Base-by-base conservation (phyloP, 2,113 vertebrate genomes). In the Mystacornis crossleyi region DNA sequence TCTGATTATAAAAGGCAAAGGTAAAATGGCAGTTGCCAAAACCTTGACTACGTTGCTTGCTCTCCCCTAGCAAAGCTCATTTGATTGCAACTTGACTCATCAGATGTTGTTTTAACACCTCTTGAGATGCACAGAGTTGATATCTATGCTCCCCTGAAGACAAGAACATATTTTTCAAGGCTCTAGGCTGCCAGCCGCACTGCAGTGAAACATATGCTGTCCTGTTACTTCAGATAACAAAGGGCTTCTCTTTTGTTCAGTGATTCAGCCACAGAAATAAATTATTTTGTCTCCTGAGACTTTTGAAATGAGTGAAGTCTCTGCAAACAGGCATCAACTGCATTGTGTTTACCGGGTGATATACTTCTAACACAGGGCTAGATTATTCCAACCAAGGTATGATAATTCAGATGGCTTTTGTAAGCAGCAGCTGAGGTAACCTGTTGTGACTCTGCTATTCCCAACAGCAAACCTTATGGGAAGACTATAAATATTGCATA, bases 11-110 rank as follows among this genome's bases (percentile, higher is more conserved):
- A 84, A 89, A 78, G 19, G 23, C 19, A 88, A 88, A 84, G 31
- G 43, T 55, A 73, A 89, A 87, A 73, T 26, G 51, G 31, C 40
- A 89, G 40, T 71, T 93, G 47, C 60, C 82, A 86, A 88, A 73
- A 83, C 50, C 65, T 90, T 86, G 43, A 75, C 8, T 83, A 26
- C 2, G 2, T 70, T 81, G 9, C 72, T 83, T 73, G 58, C 17
- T 93, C 24, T 90, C 88, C 24, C 34, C 45, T 53, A 70, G 48
- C 33, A 86, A 89, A 45, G 80, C 26, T 93, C 83, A 86, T 82
- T 86, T 86, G 75, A 94, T 21, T 92, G 82, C 82, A 81, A 31
- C 60, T 92, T 94, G 69, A 81, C 80, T 96, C 72, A 90, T 95
- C 72, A 92, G 75, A 67, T 81, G 72, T 81, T 94, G 64, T 74